These are phyloP conservation scores for Nowickia ferox DNA, from an alignment of 2,888 invertebrate species.

Conservation along the genomic window DNA sequence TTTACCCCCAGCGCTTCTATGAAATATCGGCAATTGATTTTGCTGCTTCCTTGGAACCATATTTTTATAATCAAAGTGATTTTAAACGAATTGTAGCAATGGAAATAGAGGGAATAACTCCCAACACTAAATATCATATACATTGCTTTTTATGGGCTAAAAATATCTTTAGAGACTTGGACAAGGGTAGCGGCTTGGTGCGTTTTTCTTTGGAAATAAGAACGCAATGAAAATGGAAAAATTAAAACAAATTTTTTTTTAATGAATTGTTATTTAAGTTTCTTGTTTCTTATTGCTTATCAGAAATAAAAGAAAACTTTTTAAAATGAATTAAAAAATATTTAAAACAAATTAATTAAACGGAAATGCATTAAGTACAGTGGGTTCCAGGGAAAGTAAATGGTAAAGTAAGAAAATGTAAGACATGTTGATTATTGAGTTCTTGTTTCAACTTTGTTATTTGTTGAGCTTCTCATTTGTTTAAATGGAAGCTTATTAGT, in stretches of 20 bases:
- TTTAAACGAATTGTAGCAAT: slow-evolving; percentile 36
- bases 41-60: not conserved
- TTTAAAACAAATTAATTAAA: not conserved
- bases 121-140: slow-evolving; percentile 28
- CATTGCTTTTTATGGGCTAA: slow-evolving; percentile 47
- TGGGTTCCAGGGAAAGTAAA: not conserved
- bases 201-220: slow-evolving; percentile 30
- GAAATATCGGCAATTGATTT: not conserved
- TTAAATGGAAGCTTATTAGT: too few species aligned
- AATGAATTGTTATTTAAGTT: not conserved
- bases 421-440: too few species aligned
- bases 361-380: slow-evolving; percentile 29
- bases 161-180: slow-evolving; percentile 28
- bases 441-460: too few species aligned
- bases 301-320: not conserved
- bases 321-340: slow-evolving; percentile 37
- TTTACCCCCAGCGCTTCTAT: slow-evolving; percentile 33
- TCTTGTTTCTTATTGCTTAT: not conserved
- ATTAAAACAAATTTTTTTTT: not conserved
- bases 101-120: not conserved
- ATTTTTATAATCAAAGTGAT: slow-evolving; percentile 40
- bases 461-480: too few species aligned
- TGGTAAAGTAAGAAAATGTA: too few species aligned
- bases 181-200: slow-evolving; percentile 12
- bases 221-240: not conserved